phyloP scores from a whole-genome alignment of 2,888 invertebrate genomes.

The Platycheirus albimanus region DNA sequence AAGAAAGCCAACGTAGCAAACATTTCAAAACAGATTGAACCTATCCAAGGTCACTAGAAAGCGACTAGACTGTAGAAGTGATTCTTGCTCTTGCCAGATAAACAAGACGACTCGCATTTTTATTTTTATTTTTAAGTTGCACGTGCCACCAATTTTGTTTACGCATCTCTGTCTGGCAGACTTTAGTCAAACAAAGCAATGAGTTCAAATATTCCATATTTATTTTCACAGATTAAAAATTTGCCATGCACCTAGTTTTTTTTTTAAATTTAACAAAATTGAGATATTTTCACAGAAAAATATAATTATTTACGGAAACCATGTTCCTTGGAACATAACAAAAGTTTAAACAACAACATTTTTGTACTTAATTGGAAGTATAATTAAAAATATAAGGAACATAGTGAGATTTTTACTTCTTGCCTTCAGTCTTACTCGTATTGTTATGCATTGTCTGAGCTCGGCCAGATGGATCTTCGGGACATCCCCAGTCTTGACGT shows the following conservation, averaged over 20 bases:
- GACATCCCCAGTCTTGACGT: slow-evolving; percentile 82
- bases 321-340: no score
- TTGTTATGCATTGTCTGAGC: slow-evolving; percentile 80
- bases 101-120: no score
- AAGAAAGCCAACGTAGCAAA: no score
- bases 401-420: background rate
- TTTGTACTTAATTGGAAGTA: slow-evolving; percentile 6
- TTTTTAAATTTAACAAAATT: no score
- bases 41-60: background rate
- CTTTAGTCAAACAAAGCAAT: background rate
- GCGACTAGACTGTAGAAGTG: background rate
- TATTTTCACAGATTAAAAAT: no score
- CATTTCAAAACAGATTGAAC: no score
- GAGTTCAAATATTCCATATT: no score
- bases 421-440: slow-evolving; percentile 44
- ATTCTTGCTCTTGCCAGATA: no score
- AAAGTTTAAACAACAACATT: background rate
- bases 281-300: no score
- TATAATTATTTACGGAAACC: no score
- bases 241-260: no score
- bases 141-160: background rate
- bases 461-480: slow-evolving; percentile 82
- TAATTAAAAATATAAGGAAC: slow-evolving; percentile 4
- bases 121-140: no score
- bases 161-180: background rate